Evolutionary conservation across 53 echinoderm and acorn worm genomes (phyloP).

Genomic region (Luidia sarsii): DNA sequence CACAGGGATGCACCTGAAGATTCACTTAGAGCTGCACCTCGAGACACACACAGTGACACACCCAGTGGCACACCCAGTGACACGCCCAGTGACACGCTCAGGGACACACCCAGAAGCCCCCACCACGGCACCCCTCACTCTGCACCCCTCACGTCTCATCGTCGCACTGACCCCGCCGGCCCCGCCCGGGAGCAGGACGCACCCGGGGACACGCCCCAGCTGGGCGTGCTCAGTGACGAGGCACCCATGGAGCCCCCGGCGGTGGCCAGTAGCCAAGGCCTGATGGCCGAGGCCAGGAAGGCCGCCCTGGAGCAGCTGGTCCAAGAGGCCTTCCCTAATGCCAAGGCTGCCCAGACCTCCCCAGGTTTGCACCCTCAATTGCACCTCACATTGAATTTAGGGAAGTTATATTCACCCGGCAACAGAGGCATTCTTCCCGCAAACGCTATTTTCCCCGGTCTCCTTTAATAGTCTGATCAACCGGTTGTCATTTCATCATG

Average conservation of each 20-base stretch:
- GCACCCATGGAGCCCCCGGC: constrained; percentile 42
- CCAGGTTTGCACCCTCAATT: constrained; percentile 24
- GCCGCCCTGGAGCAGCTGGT: constrained; percentile 22
- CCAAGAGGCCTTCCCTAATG: constrained; percentile 1
- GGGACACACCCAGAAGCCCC: background rate
- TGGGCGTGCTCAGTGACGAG: constrained; percentile 17
- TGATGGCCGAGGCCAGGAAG: background rate
- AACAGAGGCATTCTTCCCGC: too few species aligned
- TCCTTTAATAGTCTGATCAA: too few species aligned
- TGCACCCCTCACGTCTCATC: background rate
- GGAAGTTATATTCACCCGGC: too few species aligned
- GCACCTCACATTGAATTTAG: too few species aligned
- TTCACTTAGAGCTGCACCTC: background rate
- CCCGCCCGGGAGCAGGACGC: background rate
- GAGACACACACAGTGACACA: constrained; percentile 7
- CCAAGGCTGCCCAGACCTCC: constrained; percentile 38
- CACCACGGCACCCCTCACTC: constrained; percentile 19
- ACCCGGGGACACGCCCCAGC: too few species aligned
- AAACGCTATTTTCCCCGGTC: too few species aligned
- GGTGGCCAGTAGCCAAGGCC: background rate
- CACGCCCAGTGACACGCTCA: constrained; percentile 3
- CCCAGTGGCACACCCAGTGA: constrained; percentile 11
- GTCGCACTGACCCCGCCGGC: background rate
- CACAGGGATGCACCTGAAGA: constrained; percentile 4
- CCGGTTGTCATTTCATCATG: too few species aligned